These are phyloP conservation scores for Dromiciops gliroides DNA, from an alignment of 2,113 vertebrate genomes.

Conservation along the genomic window DNA sequence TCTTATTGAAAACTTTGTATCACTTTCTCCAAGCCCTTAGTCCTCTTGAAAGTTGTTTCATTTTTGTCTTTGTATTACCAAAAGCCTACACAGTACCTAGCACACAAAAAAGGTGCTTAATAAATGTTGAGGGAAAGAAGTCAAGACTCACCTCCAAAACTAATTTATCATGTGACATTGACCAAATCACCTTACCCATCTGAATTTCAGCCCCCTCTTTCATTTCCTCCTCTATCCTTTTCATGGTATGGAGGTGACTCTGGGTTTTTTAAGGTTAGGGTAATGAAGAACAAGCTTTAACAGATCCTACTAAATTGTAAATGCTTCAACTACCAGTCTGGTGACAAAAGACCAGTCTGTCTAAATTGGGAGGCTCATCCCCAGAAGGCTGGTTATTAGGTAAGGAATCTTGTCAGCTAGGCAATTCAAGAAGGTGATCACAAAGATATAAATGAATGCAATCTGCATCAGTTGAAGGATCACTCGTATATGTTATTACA, in stretches of 20 bases:
- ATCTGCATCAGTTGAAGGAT: neutral
- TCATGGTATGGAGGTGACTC: neutral
- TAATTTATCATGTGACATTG: too few relatives aligned
- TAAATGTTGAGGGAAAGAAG: neutral
- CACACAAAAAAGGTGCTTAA: neutral
- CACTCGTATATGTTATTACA: neutral
- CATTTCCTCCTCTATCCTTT: neutral
- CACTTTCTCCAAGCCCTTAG: neutral
- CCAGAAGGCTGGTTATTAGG: neutral
- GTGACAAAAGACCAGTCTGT: neutral
- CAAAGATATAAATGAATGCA: neutral
- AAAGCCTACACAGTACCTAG: neutral
- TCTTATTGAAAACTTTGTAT: neutral
- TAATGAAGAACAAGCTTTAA: neutral
- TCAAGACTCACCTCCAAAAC: neutral
- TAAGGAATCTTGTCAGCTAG: neutral
- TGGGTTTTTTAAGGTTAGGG: neutral
- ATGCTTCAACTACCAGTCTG: neutral
- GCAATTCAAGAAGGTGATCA: neutral
- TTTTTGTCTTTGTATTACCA: neutral
- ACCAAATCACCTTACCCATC: neutral
- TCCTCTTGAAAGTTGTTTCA: neutral
- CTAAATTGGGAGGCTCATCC: neutral
- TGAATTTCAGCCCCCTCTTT: neutral
- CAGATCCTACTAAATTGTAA: neutral